Evolutionary conservation across 2,888 invertebrate species (phyloP), one percentile per base, ranked within the genome.

Genomic region (Drosophila heteroneura): DNA sequence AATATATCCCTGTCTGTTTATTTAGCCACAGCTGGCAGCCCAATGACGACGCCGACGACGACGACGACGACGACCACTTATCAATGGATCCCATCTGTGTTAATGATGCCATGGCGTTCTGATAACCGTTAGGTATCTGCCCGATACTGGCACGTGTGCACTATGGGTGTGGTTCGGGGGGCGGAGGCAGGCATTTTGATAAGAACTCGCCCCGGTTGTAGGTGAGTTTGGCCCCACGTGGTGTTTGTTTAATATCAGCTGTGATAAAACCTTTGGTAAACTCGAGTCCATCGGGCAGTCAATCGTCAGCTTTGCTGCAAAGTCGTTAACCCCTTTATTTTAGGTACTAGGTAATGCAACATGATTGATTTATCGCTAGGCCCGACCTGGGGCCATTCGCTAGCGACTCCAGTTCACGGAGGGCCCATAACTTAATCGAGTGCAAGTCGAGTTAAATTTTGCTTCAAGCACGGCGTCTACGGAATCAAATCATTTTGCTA

Each of bases 81-180:
- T 82, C 82, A 79, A 70, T 74, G 79, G 70, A 71, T 72, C 84
- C 82, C 82, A 82, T 82, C 82, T 82, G 82, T 82, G 85, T 82
- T 85, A 82, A 84, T 82, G 85, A 81, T 81, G 78, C 78, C 81
- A 44, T 44, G 74, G 74, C 70, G 74, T 58, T 81, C 53, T 66
- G 81, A 84, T 85, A 82, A 79, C 82, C 71, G 84, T 81, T 78
- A 75, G 81, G 70, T 81, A 77, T 76, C 78, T 65, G 44, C 51
- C 51, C 79, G 30, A 28, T 22, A 41, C 41, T 39, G 64, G 70
- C 82, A 81, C 79, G 79, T 79, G 79, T 81, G 66, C 76, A 26
- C 26, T 49, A 44, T 59, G 51, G 41, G 37, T 28, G 44, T 44
- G 44, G 22, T 44, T 22, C 22, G 44, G 39, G 12, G 49, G 58